Evolutionary conservation across 2,888 invertebrate species (phyloP).

Genomic region (Phalangium opilio): DNA sequence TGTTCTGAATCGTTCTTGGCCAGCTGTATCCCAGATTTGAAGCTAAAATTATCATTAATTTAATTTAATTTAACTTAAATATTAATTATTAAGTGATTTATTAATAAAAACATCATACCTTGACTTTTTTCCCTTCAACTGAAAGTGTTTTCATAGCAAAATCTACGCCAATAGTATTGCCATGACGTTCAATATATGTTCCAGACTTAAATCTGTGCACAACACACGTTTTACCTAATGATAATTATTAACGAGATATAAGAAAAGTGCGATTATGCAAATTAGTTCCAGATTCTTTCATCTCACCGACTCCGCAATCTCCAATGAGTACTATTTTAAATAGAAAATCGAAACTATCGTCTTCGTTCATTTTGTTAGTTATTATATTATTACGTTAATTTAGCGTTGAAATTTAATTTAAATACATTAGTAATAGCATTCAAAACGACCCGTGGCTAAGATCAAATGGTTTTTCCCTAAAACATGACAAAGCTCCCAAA

Average conservation of each 20-base stretch:
- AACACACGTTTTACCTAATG: constrained; percentile 73
- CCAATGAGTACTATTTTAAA: constrained; percentile 92
- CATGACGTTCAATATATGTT: constrained; percentile 84
- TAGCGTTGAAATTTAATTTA: too few relatives aligned
- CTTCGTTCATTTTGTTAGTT: constrained; percentile 24
- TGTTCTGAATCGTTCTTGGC: constrained; percentile 88
- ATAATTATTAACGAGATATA: too few relatives aligned
- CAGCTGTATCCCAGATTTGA: constrained; percentile 95
- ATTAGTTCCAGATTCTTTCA: too few relatives aligned
- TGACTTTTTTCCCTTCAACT: constrained; percentile 84
- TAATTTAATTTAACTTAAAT: constrained; percentile 2
- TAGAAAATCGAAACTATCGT: constrained; percentile 64
- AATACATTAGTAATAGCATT: too few relatives aligned
- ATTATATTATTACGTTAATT: background rate
- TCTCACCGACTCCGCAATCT: constrained; percentile 24
- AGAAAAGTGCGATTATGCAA: too few relatives aligned
- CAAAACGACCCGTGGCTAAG: too few relatives aligned
- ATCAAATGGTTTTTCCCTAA: too few relatives aligned
- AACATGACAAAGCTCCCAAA: too few relatives aligned
- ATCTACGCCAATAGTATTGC: constrained; percentile 93
- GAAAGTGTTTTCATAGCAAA: constrained; percentile 95
- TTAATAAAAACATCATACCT: constrained; percentile 44
- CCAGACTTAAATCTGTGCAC: constrained; percentile 92
- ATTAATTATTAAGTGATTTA: background rate
- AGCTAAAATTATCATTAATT: constrained; percentile 39